Percentiles rank a stretch among this genome's conserved stretches.
Conservation (phyloP, 1,140 invertebrate genomes). For the Drosophila erecta region DNA sequence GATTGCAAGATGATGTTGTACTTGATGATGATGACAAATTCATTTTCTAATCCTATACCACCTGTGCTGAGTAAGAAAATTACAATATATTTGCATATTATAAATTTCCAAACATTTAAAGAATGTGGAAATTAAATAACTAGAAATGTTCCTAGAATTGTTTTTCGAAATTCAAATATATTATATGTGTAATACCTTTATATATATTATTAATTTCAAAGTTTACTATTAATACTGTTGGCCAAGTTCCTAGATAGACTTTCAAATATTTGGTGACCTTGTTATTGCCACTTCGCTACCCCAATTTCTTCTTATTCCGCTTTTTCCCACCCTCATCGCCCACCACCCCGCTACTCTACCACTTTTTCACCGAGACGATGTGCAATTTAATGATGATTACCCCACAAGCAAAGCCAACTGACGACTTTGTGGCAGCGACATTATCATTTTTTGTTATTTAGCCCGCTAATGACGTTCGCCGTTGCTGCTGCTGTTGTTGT, state of each 20-base stretch:
- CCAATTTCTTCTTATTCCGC: constrained; percentile 4
- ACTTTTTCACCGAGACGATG: constrained; percentile 42
- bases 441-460: constrained; percentile 84
- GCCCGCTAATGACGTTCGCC: constrained; percentile 80
- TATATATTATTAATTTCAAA: neutral
- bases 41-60: neutral
- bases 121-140: too few relatives aligned
- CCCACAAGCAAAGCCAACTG: constrained; percentile 60
- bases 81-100: neutral
- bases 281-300: constrained; percentile 10
- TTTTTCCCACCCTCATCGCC: neutral
- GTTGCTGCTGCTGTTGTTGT: constrained; percentile 19
- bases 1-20: neutral
- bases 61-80: neutral
- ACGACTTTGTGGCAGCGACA: constrained; percentile 63
- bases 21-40: constrained; percentile 12
- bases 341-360: neutral
- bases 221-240: neutral
- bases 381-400: constrained; percentile 82
- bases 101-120: neutral
- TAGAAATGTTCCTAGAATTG: too few relatives aligned
- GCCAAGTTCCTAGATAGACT: constrained; percentile 8
- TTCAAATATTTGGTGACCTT: constrained; percentile 42
- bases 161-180: too few relatives aligned
- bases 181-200: too few relatives aligned